A percentile compares a stretch with the other conserved stretches of the same genome.
These are phyloP conservation scores for Congeria kusceri DNA, from an alignment of 2,888 invertebrate species.

Conservation along the genomic window DNA sequence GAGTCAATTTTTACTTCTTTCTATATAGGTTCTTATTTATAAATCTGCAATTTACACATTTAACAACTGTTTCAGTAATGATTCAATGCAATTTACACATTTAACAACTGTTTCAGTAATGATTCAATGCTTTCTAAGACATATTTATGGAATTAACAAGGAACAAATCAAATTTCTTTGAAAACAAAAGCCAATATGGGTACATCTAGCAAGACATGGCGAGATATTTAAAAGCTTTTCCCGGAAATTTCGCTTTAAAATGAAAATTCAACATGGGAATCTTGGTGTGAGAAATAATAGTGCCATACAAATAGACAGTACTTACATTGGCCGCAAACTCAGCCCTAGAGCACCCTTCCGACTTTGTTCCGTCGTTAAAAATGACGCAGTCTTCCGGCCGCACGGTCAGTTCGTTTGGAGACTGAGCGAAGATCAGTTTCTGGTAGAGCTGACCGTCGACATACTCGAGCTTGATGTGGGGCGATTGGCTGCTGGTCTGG, in stretches of 20 bases:
- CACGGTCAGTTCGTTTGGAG: constrained; percentile 77
- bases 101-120: too few species aligned
- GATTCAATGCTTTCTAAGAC: too few species aligned
- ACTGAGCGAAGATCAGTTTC: constrained; percentile 80
- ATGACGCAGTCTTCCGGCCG: constrained; percentile 82
- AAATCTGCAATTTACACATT: too few species aligned
- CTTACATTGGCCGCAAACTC: constrained; percentile 83
- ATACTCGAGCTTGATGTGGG: constrained; percentile 81
- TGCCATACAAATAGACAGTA: constrained; percentile 32
- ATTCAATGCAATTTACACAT: too few species aligned
- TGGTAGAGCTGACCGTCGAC: constrained; percentile 81
- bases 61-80: too few species aligned
- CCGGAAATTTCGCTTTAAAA: not conserved
- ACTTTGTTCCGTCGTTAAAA: constrained; percentile 81
- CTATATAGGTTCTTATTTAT: too few species aligned
- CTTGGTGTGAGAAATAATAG: not conserved
- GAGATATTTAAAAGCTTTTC: too few species aligned
- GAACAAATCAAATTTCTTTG: too few species aligned
- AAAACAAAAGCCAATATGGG: too few species aligned
- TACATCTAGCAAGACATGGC: too few species aligned
- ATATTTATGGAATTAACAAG: too few species aligned
- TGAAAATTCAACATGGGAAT: not conserved
- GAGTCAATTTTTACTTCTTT: too few species aligned
- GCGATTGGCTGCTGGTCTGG: constrained; percentile 74
- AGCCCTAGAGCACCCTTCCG: constrained; percentile 79